phyloP scores from a whole-genome alignment of 2,797 vertebrate genomes.

The Mormyrus proboscirostris region DNA sequence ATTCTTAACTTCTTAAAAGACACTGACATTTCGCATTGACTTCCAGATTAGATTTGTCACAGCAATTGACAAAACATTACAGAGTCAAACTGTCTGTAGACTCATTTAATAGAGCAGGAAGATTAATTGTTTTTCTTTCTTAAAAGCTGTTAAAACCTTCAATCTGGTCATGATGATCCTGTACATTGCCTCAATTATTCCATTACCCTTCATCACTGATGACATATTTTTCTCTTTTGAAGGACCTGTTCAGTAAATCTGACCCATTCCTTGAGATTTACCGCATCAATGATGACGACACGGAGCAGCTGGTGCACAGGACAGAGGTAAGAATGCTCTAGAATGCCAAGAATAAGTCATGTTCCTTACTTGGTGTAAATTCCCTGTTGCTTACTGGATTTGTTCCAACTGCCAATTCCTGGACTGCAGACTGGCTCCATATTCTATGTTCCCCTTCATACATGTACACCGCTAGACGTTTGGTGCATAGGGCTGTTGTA shows the following conservation, averaged over 20 bases:
- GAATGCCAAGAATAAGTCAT: not conserved
- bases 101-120: constrained; percentile 3
- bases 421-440: not conserved
- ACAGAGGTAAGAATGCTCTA: constrained; percentile 70
- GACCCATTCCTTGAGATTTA: constrained; percentile 95
- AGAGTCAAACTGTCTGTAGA: not conserved
- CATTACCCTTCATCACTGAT: not conserved
- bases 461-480: not conserved
- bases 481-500: not conserved
- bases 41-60: constrained; percentile 39
- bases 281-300: constrained; percentile 75
- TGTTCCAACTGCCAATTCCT: not conserved
- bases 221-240: constrained; percentile 17
- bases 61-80: constrained; percentile 26
- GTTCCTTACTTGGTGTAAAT: not conserved
- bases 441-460: not conserved
- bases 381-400: not conserved
- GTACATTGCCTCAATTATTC: not conserved
- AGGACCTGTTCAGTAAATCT: constrained; percentile 97
- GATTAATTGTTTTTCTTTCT: constrained; percentile 13
- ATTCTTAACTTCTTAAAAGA: constrained; percentile 31
- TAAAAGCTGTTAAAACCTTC: not conserved
- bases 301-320: constrained; percentile 86
- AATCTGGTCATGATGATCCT: not conserved
- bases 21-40: constrained; percentile 34